Conservation (phyloP, 2,888 invertebrate species). For the Callyntrura guangdongensis region DNA sequence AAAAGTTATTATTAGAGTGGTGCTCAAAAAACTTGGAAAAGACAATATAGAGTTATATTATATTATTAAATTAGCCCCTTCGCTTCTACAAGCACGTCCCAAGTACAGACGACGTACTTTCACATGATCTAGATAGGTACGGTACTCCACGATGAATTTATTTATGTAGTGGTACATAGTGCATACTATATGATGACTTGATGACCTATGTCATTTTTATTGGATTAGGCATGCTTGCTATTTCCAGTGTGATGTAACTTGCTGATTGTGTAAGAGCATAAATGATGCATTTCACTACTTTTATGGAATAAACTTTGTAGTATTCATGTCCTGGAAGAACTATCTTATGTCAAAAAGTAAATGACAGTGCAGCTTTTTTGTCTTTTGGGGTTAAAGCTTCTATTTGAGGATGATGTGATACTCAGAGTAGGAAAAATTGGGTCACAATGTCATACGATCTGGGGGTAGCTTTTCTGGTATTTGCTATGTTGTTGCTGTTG, state of each 20-base stretch:
- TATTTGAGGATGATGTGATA: not conserved
- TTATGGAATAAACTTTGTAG: not conserved
- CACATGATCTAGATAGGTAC: too few relatives aligned
- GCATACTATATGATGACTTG: constrained; percentile 21
- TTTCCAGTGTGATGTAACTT: not conserved
- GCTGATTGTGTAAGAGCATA: not conserved
- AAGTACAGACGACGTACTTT: too few relatives aligned
- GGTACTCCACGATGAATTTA: not conserved
- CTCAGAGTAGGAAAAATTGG: constrained; percentile 5
- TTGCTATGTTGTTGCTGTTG: not conserved
- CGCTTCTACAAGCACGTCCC: too few relatives aligned
- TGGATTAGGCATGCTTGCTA: constrained; percentile 30
- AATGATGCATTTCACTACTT: not conserved
- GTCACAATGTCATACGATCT: constrained; percentile 10
- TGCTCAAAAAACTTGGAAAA: not conserved
- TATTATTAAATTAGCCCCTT: constrained; percentile 12
- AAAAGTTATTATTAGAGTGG: constrained; percentile 30
- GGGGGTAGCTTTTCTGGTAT: constrained; percentile 23
- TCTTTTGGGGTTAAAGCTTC: constrained; percentile 38
- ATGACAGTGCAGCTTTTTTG: constrained; percentile 55
- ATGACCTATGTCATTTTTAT: constrained; percentile 48
- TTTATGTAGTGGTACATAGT: too few relatives aligned
- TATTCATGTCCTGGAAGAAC: not conserved
- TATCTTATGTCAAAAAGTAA: constrained; percentile 45
- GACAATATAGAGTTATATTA: not conserved